Base-by-base conservation (phyloP, 2,797 vertebrate genomes). In the Pangasius macronema region DNA sequence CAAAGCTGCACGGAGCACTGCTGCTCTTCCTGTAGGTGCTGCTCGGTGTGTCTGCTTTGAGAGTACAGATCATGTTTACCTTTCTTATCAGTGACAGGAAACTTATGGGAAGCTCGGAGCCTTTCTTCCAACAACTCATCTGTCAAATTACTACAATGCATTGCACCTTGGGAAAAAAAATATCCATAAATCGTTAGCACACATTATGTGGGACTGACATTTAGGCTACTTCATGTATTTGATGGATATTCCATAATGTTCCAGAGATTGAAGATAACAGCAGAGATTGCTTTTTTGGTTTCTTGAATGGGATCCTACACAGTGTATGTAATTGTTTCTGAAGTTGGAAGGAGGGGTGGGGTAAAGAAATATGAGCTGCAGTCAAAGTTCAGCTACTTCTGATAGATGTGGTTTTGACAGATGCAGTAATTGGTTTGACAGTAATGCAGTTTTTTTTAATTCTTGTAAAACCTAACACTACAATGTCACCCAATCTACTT, bases 81-180 rank as follows among this genome's bases (percentile, higher is more conserved):
- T 95, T 94, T 92, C 94, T 96, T 96, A 97, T 97, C 95, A 90
- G 88, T 1, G 83, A 93, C 91, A 95, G 96, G 95, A 97, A 96
- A 93, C 93, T 88, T 91, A 96, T 97, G 94, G 95, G 96, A 97
- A 96, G 95, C 86, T 92, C 91, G 91, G 85, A 88, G 94, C 93
- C 91, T 39, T 92, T 92, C 91, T 93, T 91, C 93, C 85, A 90
- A 80, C 93, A 90, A 88, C 89, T 91, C 90, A 91, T 88, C 93
- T 95, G 93, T 96, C 95, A 94, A 92, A 95, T 95, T 92, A 94
- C 93, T 93, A 94, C 93, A 95, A 95, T 93, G 89, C 93, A 95
- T 95, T 91, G 88, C 91, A 87, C 36, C 24, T 3, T 82, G 89
- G 88, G 61, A 85, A 86, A 82, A 86, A 76, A 63, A 49, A 61